phyloP scores from a whole-genome alignment of 2,113 vertebrate species.

The Peromyscus maniculatus region DNA sequence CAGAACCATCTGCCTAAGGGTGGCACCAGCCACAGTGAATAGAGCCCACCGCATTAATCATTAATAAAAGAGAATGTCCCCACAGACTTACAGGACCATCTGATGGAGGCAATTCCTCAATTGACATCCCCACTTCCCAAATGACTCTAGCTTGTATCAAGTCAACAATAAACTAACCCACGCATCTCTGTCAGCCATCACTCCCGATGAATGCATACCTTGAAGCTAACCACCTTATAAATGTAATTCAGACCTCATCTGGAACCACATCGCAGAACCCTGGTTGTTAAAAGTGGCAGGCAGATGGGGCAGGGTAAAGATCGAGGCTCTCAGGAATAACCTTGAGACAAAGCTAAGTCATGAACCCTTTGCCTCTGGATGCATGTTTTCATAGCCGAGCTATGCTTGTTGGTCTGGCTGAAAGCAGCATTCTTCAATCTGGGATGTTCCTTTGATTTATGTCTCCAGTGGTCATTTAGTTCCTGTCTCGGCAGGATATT shows the following conservation, averaged over 20 bases:
- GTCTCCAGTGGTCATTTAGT: background rate
- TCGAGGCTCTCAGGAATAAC: background rate
- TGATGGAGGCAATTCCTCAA: background rate
- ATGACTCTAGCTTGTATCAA: background rate
- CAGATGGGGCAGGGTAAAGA: background rate
- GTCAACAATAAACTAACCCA: background rate
- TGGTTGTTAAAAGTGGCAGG: background rate
- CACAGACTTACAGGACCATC: background rate
- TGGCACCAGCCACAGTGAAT: no score
- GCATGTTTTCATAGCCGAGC: background rate
- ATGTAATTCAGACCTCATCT: background rate
- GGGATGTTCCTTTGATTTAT: background rate
- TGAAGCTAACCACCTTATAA: constrained; percentile 1
- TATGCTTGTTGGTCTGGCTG: background rate
- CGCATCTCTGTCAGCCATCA: background rate
- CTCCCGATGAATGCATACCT: background rate
- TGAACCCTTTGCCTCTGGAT: background rate
- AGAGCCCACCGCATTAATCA: background rate
- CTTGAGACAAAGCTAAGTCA: constrained; percentile 1
- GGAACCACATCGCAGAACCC: background rate
- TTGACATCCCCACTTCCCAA: background rate
- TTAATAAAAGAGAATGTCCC: background rate
- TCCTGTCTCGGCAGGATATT: background rate
- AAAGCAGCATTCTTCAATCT: background rate
- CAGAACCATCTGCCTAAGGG: background rate